Conservation (phyloP, 2,797 vertebrate species). For the Pyrocephalus nanus region DNA sequence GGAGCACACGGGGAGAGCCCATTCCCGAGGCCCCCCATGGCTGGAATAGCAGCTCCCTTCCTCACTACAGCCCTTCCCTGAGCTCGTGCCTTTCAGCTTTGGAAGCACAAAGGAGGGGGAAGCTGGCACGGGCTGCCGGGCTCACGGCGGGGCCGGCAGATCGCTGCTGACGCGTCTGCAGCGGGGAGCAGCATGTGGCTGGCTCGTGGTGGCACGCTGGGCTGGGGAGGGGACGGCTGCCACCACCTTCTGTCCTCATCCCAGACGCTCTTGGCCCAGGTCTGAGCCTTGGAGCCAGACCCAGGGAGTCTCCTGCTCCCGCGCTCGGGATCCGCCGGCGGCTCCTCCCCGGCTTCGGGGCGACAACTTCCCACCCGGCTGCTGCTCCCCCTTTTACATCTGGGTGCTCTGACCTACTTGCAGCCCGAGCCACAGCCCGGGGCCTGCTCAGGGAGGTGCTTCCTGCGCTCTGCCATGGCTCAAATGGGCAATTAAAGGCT, state of each 20-base stretch:
- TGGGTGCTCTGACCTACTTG: conserved; percentile 56
- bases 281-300: not conserved
- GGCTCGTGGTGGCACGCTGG: not conserved
- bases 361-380: not conserved
- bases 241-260: conserved; percentile 38
- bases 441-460: conserved; percentile 23
- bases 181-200: conserved; percentile 41
- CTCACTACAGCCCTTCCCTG: not conserved
- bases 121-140: conserved; percentile 20
- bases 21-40: rapidly evolving
- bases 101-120: not conserved
- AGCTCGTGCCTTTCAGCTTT: not conserved
- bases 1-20: rapidly evolving
- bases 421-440: not conserved
- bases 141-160: conserved; percentile 34
- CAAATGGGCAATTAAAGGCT: conserved; percentile 67
- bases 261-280: not conserved
- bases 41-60: not conserved
- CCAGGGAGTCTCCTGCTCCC: not conserved
- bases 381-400: conserved; percentile 12
- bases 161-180: conserved; percentile 28
- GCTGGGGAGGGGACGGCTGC: conserved; percentile 46
- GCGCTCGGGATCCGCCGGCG: rapidly evolving
- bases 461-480: conserved; percentile 21
- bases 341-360: not conserved